Base-by-base conservation (phyloP, 2,888 invertebrate genomes). In the Lypha dubia region DNA sequence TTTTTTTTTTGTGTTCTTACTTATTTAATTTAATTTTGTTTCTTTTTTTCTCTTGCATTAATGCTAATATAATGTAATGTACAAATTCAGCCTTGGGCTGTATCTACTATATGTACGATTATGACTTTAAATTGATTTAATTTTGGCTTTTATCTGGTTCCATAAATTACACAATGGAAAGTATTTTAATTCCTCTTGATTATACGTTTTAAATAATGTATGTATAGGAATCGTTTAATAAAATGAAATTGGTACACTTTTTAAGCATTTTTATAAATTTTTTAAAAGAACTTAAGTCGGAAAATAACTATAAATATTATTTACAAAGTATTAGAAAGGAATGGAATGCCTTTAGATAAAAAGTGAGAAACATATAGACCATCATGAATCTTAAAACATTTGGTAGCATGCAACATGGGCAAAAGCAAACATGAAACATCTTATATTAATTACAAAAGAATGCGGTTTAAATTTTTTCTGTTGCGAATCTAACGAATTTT, bases 41-140 rank as follows among this genome's bases (percentile, higher is more conserved):
- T 35, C 9, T 11, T n/a, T 53, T 79, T 86, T 88, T 88, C 85
- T 86, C 85, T 87, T 58, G 46, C 35, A 60, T 77, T 68, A 80
- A 81, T 84, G 77, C 68, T 76, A 38, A 67, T 79, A 44, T 60
- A 76, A 67, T 60, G 75, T 67, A 56, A 65, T 51, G 79, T 62
- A 68, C 11, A 13, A 56, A 60, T 75, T 35, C 81, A 62, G 68
- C 84, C 80, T 77, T 71, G 67, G 76, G 84, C 70, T 62, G 4
- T 41, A 60, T 44, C 46, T 70, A 58, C 60, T 65, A 76, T 71
- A 67, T 79, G 65, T 81, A 67, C 22, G 80, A 68, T 71, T 84
- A 84, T 81, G 84, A 81, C 77, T 81, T 81, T 77, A 77, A 67
- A 84, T 68, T 70, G 75, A 75, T 75, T 81, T 75, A 56, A 81